These are phyloP conservation scores for Montipora sp. DNA, from an alignment of 64 coral and sea anemone species.

Conservation along the genomic window DNA sequence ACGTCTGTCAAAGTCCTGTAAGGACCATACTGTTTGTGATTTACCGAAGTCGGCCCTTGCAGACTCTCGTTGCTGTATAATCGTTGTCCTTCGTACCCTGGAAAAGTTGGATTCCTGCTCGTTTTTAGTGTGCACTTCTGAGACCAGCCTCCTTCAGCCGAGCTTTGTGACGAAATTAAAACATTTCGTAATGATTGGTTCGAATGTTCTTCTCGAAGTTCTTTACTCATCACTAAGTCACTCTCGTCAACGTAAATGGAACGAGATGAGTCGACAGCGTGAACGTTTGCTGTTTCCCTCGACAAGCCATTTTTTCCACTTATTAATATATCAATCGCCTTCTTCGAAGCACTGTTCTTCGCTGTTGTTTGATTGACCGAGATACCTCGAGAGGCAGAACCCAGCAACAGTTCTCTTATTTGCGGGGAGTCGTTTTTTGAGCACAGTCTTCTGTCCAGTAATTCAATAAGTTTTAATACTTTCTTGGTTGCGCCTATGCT, in stretches of 20 bases:
- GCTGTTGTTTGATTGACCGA: background rate
- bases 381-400: background rate
- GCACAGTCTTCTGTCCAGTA: background rate
- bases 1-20: slow-evolving; percentile 2
- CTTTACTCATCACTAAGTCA: background rate
- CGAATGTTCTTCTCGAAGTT: background rate
- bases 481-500: background rate
- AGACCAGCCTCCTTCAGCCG: background rate
- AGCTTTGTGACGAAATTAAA: background rate
- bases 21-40: slow-evolving; percentile 5
- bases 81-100: background rate
- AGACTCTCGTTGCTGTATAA: background rate
- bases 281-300: slow-evolving; percentile 4
- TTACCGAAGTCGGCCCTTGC: background rate
- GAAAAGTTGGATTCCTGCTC: background rate
- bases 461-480: slow-evolving; percentile 4
- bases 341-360: background rate
- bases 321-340: background rate
- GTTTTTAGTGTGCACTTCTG: background rate
- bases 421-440: background rate
- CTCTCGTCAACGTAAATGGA: slow-evolving; percentile 32
- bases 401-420: background rate
- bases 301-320: background rate
- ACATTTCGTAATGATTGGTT: background rate
- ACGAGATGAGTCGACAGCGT: background rate